A percentile compares a stretch with the other conserved stretches of the same genome.
These are phyloP conservation scores for Gallinago undulata DNA, from an alignment of 2,113 vertebrate genomes.

Conservation along the genomic window DNA sequence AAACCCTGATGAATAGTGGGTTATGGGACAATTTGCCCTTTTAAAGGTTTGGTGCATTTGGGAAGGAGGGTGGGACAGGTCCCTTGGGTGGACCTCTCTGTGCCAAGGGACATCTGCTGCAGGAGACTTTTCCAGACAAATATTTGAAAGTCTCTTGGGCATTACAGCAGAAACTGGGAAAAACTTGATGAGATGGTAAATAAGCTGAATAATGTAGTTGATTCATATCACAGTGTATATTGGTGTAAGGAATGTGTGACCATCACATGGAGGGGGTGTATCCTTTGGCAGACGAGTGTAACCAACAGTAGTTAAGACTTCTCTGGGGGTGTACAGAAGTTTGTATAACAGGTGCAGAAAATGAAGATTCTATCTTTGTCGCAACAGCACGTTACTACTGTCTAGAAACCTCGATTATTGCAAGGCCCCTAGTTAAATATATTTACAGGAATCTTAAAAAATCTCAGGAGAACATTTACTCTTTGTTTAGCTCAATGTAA, in stretches of 20 bases:
- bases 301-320: not conserved
- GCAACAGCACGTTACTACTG: not conserved
- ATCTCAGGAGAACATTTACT: not conserved
- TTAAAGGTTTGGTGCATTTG: not conserved
- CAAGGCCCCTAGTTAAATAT: not conserved
- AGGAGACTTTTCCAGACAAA: not conserved
- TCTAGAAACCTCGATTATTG: not conserved
- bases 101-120: not conserved
- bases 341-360: not conserved
- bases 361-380: not conserved
- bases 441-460: not conserved
- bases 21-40: not conserved
- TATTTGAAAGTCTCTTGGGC: not conserved
- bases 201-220: not conserved
- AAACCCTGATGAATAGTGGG: rapidly evolving
- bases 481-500: not conserved
- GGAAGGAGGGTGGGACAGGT: not conserved
- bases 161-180: not conserved
- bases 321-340: not conserved
- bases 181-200: not conserved
- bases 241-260: not conserved
- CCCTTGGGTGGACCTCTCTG: not conserved
- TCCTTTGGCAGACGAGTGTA: not conserved
- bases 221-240: not conserved
- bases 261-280: not conserved